A percentile compares a stretch with the other conserved stretches of the same genome.
Evolutionary conservation across 2,113 vertebrate species (phyloP).

Genomic region (Phalacrocorax carbo): DNA sequence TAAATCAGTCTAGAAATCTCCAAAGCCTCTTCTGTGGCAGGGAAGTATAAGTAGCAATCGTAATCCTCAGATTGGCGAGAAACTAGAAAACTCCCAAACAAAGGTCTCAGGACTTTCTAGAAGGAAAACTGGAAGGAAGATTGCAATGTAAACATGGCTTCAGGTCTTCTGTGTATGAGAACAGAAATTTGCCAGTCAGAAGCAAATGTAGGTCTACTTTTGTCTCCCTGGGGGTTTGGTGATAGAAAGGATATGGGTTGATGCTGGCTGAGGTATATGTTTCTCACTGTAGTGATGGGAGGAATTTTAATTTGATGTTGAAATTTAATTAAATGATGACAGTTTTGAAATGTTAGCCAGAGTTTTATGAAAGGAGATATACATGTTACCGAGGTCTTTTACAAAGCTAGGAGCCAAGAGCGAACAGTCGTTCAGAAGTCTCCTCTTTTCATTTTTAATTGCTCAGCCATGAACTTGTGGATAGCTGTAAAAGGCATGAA

Average conservation of each 20-base stretch:
- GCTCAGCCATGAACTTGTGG: not conserved
- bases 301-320: not conserved
- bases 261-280: not conserved
- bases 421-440: not conserved
- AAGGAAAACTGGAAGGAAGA: not conserved
- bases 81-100: not conserved
- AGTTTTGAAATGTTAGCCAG: not conserved
- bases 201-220: not conserved
- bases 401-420: not conserved
- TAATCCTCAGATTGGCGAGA: conserved; percentile 35
- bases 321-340: not conserved
- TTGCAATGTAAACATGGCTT: not conserved
- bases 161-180: not conserved
- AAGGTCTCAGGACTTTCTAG: not conserved
- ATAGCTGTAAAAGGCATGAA: not conserved
- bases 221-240: not conserved
- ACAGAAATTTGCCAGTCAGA: not conserved
- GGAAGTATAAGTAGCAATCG: conserved; percentile 12
- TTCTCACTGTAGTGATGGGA: not conserved
- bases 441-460: not conserved
- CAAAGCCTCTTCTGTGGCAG: conserved; percentile 44
- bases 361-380: not conserved
- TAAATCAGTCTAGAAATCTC: conserved; percentile 59
- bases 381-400: not conserved
- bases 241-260: not conserved